Conservation (phyloP, 2,797 vertebrate species). For the Lacerta agilis region DNA sequence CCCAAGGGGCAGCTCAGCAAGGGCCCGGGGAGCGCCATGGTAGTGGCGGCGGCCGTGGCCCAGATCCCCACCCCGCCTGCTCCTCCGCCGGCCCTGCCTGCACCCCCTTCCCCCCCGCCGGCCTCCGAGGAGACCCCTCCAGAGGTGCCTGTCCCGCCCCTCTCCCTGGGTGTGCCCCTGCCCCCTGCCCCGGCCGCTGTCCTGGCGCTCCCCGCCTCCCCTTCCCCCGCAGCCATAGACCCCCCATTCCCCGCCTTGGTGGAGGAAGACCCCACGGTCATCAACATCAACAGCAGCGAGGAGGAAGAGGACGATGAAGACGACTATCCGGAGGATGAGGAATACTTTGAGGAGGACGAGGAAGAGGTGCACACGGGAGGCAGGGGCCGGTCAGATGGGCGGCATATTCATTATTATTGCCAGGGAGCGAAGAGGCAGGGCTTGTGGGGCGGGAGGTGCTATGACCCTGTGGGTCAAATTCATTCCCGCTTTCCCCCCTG, state of each 20-base stretch:
- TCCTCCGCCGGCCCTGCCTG: constrained; percentile 66
- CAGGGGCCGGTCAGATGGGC: too few species aligned
- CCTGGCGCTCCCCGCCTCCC: constrained; percentile 34
- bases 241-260: not conserved
- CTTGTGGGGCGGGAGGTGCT: too few species aligned
- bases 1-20: constrained; percentile 82
- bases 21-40: constrained; percentile 36
- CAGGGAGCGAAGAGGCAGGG: too few species aligned
- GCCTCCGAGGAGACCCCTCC: constrained; percentile 57
- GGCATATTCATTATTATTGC: too few species aligned
- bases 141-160: constrained; percentile 24
- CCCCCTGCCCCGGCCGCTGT: not conserved
- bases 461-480: too few species aligned
- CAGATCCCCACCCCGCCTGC: constrained; percentile 54
- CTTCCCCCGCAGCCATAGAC: not conserved
- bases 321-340: constrained; percentile 74
- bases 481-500: too few species aligned
- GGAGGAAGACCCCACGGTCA: constrained; percentile 77
- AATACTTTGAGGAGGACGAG: constrained; percentile 75
- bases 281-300: constrained; percentile 91
- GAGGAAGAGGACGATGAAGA: constrained; percentile 73
- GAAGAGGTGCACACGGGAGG: constrained; percentile 38
- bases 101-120: constrained; percentile 67
- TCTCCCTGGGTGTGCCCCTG: constrained; percentile 50
- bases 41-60: constrained; percentile 49